Conservation (phyloP, 2,797 vertebrate genomes). For the Poeciliopsis gracilis region DNA sequence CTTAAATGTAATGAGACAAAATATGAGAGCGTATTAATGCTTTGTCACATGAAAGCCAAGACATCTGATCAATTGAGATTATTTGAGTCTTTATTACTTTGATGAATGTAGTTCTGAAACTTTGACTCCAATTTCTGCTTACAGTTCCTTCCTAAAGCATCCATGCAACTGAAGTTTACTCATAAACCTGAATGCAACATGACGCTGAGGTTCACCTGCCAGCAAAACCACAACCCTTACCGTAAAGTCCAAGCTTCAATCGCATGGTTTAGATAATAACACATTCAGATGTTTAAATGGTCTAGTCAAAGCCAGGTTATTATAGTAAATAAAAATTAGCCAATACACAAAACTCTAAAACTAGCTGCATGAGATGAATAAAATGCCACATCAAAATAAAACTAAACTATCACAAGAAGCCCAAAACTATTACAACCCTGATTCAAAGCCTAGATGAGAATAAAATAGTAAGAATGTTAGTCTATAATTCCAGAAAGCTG, state of each 20-base stretch:
- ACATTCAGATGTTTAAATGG: no score
- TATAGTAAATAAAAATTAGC: no score
- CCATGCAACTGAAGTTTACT: neutral
- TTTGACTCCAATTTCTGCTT: neutral
- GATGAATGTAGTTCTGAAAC: neutral
- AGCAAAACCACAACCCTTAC: neutral
- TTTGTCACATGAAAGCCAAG: constrained; percentile 1
- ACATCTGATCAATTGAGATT: neutral
- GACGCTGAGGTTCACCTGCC: neutral
- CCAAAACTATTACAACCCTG: no score
- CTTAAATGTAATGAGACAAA: neutral
- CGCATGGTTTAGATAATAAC: neutral
- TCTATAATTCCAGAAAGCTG: neutral
- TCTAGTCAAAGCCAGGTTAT: no score
- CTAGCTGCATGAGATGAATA: no score
- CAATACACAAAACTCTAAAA: no score
- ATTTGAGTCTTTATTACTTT: neutral
- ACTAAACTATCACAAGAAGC: no score
- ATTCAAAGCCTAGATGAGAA: neutral
- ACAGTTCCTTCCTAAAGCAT: neutral
- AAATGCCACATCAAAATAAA: no score
- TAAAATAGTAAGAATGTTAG: neutral
- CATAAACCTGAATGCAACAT: neutral
- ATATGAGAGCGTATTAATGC: neutral
- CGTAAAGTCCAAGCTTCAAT: neutral